These are phyloP conservation scores for Chirona hameri DNA, from an alignment of 2,888 invertebrate species.

Conservation along the genomic window DNA sequence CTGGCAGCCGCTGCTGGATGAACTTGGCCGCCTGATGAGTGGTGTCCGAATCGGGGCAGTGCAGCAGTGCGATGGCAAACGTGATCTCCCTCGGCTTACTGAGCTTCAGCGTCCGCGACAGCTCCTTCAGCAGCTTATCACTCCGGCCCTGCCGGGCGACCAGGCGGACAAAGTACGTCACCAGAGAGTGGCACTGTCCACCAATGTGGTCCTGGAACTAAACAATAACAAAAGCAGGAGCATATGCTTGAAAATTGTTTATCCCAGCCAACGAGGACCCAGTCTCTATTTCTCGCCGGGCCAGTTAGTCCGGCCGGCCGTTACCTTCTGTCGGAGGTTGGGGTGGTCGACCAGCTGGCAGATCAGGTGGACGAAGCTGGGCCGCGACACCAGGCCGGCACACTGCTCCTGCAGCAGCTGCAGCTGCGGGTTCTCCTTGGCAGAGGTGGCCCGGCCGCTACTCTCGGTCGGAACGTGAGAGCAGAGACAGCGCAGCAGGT, in stretches of 20 bases:
- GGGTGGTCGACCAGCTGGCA: conserved; percentile 74
- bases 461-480: conserved; percentile 77
- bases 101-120: conserved; percentile 80
- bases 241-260: no score
- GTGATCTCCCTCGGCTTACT: conserved; percentile 87
- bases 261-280: no score
- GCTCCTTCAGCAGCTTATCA: conserved; percentile 72
- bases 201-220: no score
- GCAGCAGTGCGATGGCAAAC: conserved; percentile 77
- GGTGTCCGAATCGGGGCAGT: conserved; percentile 73
- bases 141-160: no score
- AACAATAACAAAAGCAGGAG: no score
- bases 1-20: conserved; percentile 75
- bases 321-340: no score
- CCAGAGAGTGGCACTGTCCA: no score
- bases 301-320: background rate
- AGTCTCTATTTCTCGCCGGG: background rate
- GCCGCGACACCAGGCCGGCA: conserved; percentile 72
- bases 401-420: conserved; percentile 76
- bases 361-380: conserved; percentile 79
- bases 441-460: background rate
- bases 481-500: conserved; percentile 90
- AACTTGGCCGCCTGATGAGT: conserved; percentile 70
- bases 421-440: conserved; percentile 56
- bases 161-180: no score